Percentiles rank a stretch among this genome's conserved stretches.
Evolutionary conservation across 2,797 vertebrate species (phyloP).

Genomic region (Fundulus diaphanus): DNA sequence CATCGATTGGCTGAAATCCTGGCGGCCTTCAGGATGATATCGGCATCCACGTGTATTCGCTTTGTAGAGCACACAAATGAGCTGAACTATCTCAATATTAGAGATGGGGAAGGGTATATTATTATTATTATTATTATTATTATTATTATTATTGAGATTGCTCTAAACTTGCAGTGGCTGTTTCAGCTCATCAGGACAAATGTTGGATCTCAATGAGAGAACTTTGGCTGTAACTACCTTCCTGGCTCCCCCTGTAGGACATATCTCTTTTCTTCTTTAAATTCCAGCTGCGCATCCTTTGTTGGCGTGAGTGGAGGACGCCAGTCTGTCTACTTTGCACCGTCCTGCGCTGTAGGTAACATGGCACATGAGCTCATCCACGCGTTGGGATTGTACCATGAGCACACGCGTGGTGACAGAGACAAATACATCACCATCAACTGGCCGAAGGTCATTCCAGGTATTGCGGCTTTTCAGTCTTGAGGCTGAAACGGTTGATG

Average conservation of each 20-base stretch:
- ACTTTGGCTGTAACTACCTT: too few relatives aligned
- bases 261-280: too few relatives aligned
- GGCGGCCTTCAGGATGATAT: constrained; percentile 53
- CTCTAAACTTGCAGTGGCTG: too few relatives aligned
- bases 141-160: too few relatives aligned
- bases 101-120: constrained; percentile 38
- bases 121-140: too few relatives aligned
- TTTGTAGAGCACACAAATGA: constrained; percentile 28
- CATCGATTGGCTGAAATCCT: not conserved
- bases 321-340: constrained; percentile 29
- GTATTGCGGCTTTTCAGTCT: too few relatives aligned
- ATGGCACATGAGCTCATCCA: constrained; percentile 64
- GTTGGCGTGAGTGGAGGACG: constrained; percentile 52
- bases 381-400: constrained; percentile 60
- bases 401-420: constrained; percentile 56
- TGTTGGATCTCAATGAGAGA: not conserved
- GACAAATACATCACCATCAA: constrained; percentile 43
- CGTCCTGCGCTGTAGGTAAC: constrained; percentile 41
- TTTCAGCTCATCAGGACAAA: too few relatives aligned
- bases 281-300: constrained; percentile 48
- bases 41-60: constrained; percentile 39
- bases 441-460: constrained; percentile 30
- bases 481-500: too few relatives aligned
- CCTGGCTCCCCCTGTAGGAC: too few relatives aligned
- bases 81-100: constrained; percentile 37